Conservation (phyloP, 2,888 invertebrate genomes). For the Parascotia fuliginaria region DNA sequence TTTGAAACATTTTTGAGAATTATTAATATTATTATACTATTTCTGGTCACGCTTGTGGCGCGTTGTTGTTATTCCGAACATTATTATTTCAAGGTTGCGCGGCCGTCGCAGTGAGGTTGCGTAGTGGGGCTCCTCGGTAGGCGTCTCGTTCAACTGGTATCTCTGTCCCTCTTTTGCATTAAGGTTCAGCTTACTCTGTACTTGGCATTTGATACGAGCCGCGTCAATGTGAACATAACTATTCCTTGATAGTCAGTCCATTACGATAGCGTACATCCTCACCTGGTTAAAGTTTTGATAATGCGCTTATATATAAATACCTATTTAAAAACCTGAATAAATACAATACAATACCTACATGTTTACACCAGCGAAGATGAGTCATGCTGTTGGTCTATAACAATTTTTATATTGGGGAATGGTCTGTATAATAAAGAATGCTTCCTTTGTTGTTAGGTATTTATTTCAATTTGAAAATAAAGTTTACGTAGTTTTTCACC, state of each 20-base stretch:
- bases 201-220: constrained; percentile 78
- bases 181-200: constrained; percentile 76
- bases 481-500: constrained; percentile 38
- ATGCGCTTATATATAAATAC: constrained; percentile 38
- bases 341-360: constrained; percentile 49
- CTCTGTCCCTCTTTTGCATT: constrained; percentile 80
- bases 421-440: constrained; percentile 44
- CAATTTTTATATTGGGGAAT: constrained; percentile 48
- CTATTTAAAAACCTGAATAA: constrained; percentile 54
- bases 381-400: constrained; percentile 56
- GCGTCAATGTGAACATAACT: constrained; percentile 68
- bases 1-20: constrained; percentile 73
- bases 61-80: constrained; percentile 85
- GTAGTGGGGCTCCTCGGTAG: constrained; percentile 85
- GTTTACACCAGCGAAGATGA: constrained; percentile 55
- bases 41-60: constrained; percentile 85
- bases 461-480: constrained; percentile 35
- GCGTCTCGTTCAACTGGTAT: constrained; percentile 80
- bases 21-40: constrained; percentile 80
- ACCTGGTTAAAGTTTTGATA: constrained; percentile 59
- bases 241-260: constrained; percentile 67
- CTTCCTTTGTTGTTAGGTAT: constrained; percentile 56
- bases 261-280: constrained; percentile 60
- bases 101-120: constrained; percentile 84
- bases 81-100: constrained; percentile 86